Evolutionary conservation across 2,797 vertebrate species (phyloP).

Genomic region (Rhyacichthys aspro): DNA sequence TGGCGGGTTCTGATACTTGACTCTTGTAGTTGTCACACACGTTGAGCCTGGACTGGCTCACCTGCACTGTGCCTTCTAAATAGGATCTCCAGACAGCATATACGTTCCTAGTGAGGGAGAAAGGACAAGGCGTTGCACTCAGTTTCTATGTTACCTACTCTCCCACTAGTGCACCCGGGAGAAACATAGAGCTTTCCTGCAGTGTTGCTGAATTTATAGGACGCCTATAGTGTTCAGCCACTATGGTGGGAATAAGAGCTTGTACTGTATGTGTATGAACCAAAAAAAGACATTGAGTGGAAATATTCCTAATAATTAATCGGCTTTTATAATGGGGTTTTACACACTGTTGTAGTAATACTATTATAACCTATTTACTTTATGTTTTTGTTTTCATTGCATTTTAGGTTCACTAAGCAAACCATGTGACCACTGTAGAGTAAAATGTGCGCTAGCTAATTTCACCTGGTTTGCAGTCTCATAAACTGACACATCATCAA

Average conservation of each 20-base stretch:
- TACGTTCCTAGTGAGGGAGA: constrained; percentile 84
- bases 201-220: constrained; percentile 8
- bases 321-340: no score
- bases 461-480: no score
- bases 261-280: background rate
- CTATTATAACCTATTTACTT: no score
- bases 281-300: background rate
- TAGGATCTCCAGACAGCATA: constrained; percentile 96
- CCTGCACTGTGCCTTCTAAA: constrained; percentile 93
- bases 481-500: no score
- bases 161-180: background rate
- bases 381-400: no score
- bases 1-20: constrained; percentile 93
- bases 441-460: no score
- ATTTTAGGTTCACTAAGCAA: no score
- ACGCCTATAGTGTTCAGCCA: background rate
- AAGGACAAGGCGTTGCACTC: constrained; percentile 6
- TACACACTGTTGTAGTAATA: no score
- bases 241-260: constrained; percentile 3
- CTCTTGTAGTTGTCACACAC: constrained; percentile 97
- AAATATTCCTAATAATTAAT: background rate
- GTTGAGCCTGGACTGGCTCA: constrained; percentile 94
- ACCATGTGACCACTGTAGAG: no score
- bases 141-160: constrained; percentile 1
- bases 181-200: constrained; percentile 9